phyloP scores from a whole-genome alignment of 2,113 vertebrate species.

The Notothenia coriiceps region DNA sequence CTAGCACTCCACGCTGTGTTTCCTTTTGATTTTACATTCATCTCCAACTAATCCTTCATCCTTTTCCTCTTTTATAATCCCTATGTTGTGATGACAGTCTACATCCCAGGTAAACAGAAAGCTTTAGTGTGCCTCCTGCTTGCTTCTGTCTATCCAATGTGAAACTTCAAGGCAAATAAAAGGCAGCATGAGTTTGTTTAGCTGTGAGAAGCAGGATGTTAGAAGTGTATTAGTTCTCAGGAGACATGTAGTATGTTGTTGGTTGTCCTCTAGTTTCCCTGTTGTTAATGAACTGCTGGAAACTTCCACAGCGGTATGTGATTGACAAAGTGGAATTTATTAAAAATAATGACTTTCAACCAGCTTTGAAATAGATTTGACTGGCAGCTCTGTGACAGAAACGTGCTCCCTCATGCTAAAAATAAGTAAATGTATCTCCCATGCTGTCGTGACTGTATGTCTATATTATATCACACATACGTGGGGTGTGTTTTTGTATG shows the following conservation, averaged over 20 bases:
- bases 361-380: too few species aligned
- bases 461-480: too few species aligned
- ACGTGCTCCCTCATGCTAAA: too few species aligned
- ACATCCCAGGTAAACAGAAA: constrained; percentile 87
- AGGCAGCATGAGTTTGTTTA: constrained; percentile 6
- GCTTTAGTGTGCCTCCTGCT: constrained; percentile 59
- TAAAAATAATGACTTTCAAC: too few species aligned
- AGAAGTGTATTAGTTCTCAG: background rate
- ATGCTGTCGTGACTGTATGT: too few species aligned
- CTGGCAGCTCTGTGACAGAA: too few species aligned
- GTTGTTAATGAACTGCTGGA: background rate
- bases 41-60: constrained; percentile 70
- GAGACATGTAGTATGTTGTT: background rate
- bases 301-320: too few species aligned
- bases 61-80: constrained; percentile 67
- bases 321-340: too few species aligned
- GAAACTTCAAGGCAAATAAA: background rate
- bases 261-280: background rate
- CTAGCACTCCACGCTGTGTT: background rate
- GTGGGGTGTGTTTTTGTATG: too few species aligned
- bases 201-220: background rate
- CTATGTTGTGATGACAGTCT: constrained; percentile 85
- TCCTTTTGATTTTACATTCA: background rate
- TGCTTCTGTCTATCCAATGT: constrained; percentile 58
- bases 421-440: too few species aligned